phyloP scores from a whole-genome alignment of 2,113 vertebrate genomes.

The Lagopus leucura region DNA sequence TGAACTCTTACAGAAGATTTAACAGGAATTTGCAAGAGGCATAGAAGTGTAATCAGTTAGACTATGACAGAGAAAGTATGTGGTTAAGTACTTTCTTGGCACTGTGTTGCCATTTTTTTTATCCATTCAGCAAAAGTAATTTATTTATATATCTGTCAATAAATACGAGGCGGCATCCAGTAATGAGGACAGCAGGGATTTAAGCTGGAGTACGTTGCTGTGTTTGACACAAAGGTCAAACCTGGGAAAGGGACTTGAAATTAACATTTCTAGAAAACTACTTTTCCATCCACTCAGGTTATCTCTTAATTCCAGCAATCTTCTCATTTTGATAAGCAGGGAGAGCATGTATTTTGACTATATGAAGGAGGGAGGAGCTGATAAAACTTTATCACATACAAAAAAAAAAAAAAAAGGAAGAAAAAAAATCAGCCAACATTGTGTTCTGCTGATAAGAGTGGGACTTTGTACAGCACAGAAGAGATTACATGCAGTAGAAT shows the following conservation, averaged over 20 bases:
- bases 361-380: conserved; percentile 39
- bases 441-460: conserved; percentile 76
- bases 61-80: conserved; percentile 58
- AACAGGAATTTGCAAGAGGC: conserved; percentile 60
- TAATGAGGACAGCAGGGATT: conserved; percentile 68
- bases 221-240: conserved; percentile 63
- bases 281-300: conserved; percentile 61
- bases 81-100: conserved; percentile 58
- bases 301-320: conserved; percentile 79
- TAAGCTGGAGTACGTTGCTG: conserved; percentile 36
- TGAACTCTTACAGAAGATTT: conserved; percentile 35
- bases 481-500: conserved; percentile 76
- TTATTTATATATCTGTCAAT: conserved; percentile 74
- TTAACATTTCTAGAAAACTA: conserved; percentile 69
- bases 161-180: conserved; percentile 45
- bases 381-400: conserved; percentile 23
- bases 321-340: conserved; percentile 71
- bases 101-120: conserved; percentile 49
- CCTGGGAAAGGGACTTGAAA: conserved; percentile 61
- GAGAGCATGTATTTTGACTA: conserved; percentile 59
- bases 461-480: conserved; percentile 55
- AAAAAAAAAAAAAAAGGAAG: not conserved
- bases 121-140: conserved; percentile 66
- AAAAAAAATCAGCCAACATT: conserved; percentile 60
- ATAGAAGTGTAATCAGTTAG: conserved; percentile 55